Base-by-base conservation (phyloP, 1,140 invertebrate species). In the Lysiphlebus fabarum region DNA sequence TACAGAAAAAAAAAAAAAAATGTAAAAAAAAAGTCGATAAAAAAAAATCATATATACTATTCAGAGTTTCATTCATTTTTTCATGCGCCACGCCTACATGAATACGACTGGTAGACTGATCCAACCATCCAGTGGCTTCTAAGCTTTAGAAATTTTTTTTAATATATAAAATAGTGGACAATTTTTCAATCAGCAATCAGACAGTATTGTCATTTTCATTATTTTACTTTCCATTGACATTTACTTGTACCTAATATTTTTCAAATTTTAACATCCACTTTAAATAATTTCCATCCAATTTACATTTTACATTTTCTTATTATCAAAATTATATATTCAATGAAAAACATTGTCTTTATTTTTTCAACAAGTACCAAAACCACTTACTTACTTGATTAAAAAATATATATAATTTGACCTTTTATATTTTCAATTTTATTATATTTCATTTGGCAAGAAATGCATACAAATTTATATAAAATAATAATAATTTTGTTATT, bases 101-200 rank as follows among this genome's bases (percentile, higher is more conserved):
- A 44, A 44, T 14, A 44, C 42, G 11, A 44, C 7, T 54, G 38
- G n/a, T 43, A 34, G 36, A 42, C 41, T 45, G 44, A 5, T 45
- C 33, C 10, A 12, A 5, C n/a, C 17, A 26, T 26, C 17, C 17
- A 26, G 17, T 1, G n/a, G 38, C 44, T 14, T 36, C 50, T 47
- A 26, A 26, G 12, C 10, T 14, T 14, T 47, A 17, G 4, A 42
- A 10, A 42, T 42, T 42, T 42, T 42, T 42, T 4, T 41, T 41
- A 41, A 41, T 6, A 47, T 14, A 44, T 54, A 54, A 60, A 60
- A 55, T 44, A n/a, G 47, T 9, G 8, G 33, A 49, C 17, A 49
- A 34, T 49, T 51, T 11, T 38, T 17, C 53, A 51, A 61, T 61
- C 53, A 61, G 53, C 59, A 61, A 61, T 61, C 59, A 61, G 40